Evolutionary conservation across 2,888 invertebrate species (phyloP), one percentile per base, ranked within the genome.

Genomic region (Epistrophe eligans): DNA sequence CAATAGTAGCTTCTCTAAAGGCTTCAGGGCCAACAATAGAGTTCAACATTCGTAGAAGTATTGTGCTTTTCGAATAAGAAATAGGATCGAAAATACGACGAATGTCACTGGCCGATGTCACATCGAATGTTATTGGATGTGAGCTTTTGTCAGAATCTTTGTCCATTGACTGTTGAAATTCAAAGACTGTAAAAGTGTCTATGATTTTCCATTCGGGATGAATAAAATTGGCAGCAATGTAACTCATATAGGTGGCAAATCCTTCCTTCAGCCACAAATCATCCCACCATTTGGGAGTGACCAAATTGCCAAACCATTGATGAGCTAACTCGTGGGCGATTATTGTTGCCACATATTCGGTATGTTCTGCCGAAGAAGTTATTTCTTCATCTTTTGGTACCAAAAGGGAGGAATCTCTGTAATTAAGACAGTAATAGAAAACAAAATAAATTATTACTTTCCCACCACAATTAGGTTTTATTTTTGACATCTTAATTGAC

Each of bases 251-350:
- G 4, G 93, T 93, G 24, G 94, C 93, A 73, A 94, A 94, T 7
- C 94, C 94, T 89, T 94, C 94, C 89, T 94, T 94, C 13, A 96
- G 92, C 96, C 96, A 96, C 2, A 95, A 93, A 89, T 95, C 95
- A 80, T 95, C 94, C 96, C 96, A 97, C 96, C 96, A 96, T 45
- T 95, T 94, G 77, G 95, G 95, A 0, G 96, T 96, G 19, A 97
- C 95, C 19, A 96, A 93, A 90, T 97, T 96, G 8, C 97, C 97
- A 89, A 97, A 96, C 97, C 97, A 97, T 94, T 96, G 96, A 91
- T 98, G 97, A 1, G 96, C 95, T 71, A 97, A 92, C 91, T 98
- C 97, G 90, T 98, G 97, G 0, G 96, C 94, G 6, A 96, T 94
- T 3, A 95, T 95, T 28, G 95, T 94, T 1, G 95, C 95, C 2